These are phyloP conservation scores for Entomobrya multifasciata DNA, from an alignment of 2,888 invertebrate genomes.

Conservation along the genomic window DNA sequence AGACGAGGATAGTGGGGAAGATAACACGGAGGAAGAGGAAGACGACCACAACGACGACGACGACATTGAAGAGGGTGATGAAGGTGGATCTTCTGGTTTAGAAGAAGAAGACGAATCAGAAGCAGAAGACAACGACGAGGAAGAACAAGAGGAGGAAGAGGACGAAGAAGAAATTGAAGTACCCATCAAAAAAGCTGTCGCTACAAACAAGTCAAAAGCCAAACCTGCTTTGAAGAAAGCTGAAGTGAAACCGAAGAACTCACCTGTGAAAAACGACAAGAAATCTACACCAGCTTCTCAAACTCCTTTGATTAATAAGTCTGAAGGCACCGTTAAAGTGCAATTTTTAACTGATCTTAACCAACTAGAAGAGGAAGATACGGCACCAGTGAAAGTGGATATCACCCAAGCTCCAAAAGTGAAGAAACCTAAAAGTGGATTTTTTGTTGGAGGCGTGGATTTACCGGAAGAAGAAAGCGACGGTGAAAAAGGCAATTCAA, in stretches of 20 bases:
- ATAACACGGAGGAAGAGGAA: too few species aligned
- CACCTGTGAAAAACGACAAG: neutral
- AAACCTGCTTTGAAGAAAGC: neutral
- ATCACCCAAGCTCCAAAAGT: slow-evolving; percentile 15
- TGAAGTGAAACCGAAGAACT: neutral
- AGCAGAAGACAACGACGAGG: neutral
- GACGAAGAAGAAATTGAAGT: neutral
- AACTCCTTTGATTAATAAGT: slow-evolving; percentile 58
- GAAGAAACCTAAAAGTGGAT: slow-evolving; percentile 76
- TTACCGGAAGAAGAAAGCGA: slow-evolving; percentile 56
- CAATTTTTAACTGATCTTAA: slow-evolving; percentile 75
- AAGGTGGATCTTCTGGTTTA: too few species aligned
- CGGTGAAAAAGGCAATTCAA: too few species aligned
- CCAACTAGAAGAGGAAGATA: slow-evolving; percentile 71
- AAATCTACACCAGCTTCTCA: neutral
- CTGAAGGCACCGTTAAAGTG: slow-evolving; percentile 76
- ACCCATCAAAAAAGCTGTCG: neutral
- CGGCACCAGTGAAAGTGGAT: neutral
- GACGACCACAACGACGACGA: neutral
- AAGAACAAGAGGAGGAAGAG: neutral
- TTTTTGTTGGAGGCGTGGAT: slow-evolving; percentile 79
- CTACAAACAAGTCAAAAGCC: neutral
- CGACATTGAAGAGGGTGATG: neutral
- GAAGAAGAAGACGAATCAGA: neutral
- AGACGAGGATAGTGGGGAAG: neutral